Percentiles rank a stretch among this genome's conserved stretches.
These are phyloP conservation scores for Emys orbicularis DNA, from an alignment of 2,797 vertebrate genomes.

Conservation along the genomic window DNA sequence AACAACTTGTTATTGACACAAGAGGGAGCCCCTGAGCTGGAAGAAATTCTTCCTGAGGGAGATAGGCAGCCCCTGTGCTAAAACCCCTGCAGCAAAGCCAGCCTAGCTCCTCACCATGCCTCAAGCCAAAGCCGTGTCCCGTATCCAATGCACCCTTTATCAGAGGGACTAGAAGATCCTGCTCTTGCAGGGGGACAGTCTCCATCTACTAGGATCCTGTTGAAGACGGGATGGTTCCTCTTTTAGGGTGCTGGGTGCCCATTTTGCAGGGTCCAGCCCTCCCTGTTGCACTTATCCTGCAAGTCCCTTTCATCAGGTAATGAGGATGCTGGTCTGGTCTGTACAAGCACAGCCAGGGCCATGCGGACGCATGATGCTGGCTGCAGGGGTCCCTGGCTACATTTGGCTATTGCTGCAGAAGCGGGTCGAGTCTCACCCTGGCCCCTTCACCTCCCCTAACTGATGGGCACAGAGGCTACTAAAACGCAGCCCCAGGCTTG, in stretches of 20 bases:
- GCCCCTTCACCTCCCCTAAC: neutral
- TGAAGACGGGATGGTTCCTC: neutral
- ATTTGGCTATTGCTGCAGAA: neutral
- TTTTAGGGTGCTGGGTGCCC: neutral
- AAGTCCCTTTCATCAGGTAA: too few species aligned
- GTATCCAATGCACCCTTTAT: neutral
- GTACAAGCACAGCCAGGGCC: neutral
- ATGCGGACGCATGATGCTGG: neutral
- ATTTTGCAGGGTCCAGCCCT: neutral
- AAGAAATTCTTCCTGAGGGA: constrained; percentile 5
- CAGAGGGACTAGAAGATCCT: neutral
- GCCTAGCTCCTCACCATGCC: neutral
- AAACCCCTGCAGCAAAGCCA: neutral
- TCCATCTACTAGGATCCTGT: neutral
- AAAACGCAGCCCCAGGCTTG: too few species aligned
- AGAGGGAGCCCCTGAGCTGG: constrained; percentile 73
- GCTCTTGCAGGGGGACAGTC: neutral
- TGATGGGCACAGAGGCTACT: neutral
- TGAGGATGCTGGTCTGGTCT: neutral
- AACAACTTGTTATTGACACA: constrained; percentile 46
- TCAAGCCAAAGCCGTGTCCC: neutral
- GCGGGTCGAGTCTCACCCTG: neutral
- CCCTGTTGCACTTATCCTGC: neutral
- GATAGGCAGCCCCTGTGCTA: neutral
- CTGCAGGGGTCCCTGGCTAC: neutral